Evolutionary conservation across 2,888 invertebrate species (phyloP).

Genomic region (Xylocampa areola): DNA sequence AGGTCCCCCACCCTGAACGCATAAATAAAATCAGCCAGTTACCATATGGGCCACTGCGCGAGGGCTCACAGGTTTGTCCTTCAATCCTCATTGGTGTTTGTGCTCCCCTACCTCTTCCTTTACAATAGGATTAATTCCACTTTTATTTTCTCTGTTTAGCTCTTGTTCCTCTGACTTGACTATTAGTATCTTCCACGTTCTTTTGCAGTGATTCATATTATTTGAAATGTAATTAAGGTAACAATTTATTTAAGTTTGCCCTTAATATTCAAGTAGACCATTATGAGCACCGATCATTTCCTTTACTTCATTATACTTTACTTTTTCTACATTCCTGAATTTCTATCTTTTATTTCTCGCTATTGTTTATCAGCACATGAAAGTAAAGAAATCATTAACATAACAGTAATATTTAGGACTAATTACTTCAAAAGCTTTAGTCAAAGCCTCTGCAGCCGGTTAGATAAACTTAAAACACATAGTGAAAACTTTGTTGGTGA

Average conservation of each 20-base stretch:
- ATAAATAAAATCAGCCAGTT: slow-evolving; percentile 91
- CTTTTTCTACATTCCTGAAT: slow-evolving; percentile 63
- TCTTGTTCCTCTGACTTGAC: slow-evolving; percentile 68
- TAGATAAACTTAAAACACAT: slow-evolving; percentile 57
- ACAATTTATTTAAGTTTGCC: slow-evolving; percentile 28
- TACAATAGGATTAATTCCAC: slow-evolving; percentile 69
- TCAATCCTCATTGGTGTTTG: slow-evolving; percentile 88
- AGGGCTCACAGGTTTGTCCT: slow-evolving; percentile 91
- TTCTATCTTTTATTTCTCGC: slow-evolving; percentile 69
- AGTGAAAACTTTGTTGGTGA: slow-evolving; percentile 38
- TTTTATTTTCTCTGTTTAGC: slow-evolving; percentile 69
- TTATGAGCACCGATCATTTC: slow-evolving; percentile 75
- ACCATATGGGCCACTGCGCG: slow-evolving; percentile 92
- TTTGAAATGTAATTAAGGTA: slow-evolving; percentile 45
- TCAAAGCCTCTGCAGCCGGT: slow-evolving; percentile 85
- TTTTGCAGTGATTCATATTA: slow-evolving; percentile 75
- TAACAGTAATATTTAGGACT: slow-evolving; percentile 61
- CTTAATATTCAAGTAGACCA: slow-evolving; percentile 57
- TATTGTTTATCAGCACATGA: slow-evolving; percentile 90
- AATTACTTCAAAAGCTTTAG: slow-evolving; percentile 63
- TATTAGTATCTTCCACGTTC: slow-evolving; percentile 63
- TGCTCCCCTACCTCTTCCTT: slow-evolving; percentile 83
- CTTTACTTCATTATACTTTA: slow-evolving; percentile 67
- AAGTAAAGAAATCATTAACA: slow-evolving; percentile 76
- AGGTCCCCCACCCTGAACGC: slow-evolving; percentile 91